Conservation (phyloP, 2,888 invertebrate genomes). For the Drosophila maculinotata region DNA sequence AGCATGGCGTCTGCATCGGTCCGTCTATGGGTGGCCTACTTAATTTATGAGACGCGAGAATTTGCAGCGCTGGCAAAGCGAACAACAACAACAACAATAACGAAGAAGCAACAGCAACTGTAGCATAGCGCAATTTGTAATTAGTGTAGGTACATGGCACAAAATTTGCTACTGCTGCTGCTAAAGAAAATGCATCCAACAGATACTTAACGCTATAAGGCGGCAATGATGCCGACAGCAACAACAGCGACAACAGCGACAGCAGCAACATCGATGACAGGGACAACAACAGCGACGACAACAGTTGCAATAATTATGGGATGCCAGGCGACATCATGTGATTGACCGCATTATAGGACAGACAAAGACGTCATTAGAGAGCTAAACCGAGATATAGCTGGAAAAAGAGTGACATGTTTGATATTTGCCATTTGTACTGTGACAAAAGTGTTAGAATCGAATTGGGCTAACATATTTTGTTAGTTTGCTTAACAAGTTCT, state of each 20-base stretch:
- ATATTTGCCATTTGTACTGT: background rate
- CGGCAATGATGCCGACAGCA: constrained; percentile 45
- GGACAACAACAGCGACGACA: constrained; percentile 29
- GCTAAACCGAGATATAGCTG: constrained; percentile 2
- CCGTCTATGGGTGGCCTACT: constrained; percentile 78
- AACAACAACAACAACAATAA: constrained; percentile 17
- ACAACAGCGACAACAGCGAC: constrained; percentile 28
- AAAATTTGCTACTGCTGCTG: constrained; percentile 62
- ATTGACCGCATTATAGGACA: constrained; percentile 71
- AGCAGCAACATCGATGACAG: constrained; percentile 3
- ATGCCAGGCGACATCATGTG: constrained; percentile 65
- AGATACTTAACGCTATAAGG: constrained; percentile 63
- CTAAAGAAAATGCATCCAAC: constrained; percentile 64
- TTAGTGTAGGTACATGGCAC: constrained; percentile 73
- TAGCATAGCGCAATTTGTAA: constrained; percentile 75
- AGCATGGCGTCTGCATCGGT: constrained; percentile 44
- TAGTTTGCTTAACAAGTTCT: no score
- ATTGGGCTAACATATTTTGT: no score
- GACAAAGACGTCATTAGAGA: constrained; percentile 17
- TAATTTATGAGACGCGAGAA: constrained; percentile 81
- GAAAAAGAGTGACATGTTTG: background rate
- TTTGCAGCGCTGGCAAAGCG: constrained; percentile 62
- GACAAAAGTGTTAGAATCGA: no score
- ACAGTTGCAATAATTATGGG: constrained; percentile 58
- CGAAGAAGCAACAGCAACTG: constrained; percentile 25